phyloP scores from a whole-genome alignment of 2,797 vertebrate genomes.

The Rhinichthys osculus region DNA sequence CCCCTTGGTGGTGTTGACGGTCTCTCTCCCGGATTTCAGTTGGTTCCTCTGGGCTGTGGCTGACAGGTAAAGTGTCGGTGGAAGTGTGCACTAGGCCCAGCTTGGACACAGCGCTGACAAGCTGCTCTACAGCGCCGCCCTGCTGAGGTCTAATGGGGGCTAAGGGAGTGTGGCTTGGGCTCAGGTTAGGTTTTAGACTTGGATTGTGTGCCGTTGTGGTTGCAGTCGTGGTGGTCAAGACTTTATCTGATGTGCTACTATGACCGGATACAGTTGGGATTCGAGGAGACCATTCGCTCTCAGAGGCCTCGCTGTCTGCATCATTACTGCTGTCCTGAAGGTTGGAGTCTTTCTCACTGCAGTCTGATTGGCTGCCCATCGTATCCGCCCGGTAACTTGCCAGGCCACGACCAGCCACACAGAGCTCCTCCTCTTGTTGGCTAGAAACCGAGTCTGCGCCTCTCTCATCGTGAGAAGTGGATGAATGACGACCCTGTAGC shows the following conservation, averaged over 20 bases:
- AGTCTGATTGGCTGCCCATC: conserved; percentile 86
- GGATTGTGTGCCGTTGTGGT: conserved; percentile 10
- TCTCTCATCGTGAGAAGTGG: conserved; percentile 77
- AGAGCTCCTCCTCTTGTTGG: conserved; percentile 71
- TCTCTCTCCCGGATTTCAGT: conserved; percentile 65
- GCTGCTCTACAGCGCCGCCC: conserved; percentile 74
- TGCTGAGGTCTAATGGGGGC: conserved; percentile 63
- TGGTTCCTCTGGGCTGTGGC: conserved; percentile 69
- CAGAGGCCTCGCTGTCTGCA: conserved; percentile 95
- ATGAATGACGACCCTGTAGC: conserved; percentile 75
- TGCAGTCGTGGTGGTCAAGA: neutral
- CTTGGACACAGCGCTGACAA: conserved; percentile 83
- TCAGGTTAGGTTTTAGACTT: conserved; percentile 62
- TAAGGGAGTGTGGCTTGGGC: conserved; percentile 57
- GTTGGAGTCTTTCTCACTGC: conserved; percentile 87
- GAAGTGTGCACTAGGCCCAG: conserved; percentile 78
- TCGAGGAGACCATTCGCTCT: conserved; percentile 83
- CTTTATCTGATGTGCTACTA: conserved; percentile 58
- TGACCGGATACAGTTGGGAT: conserved; percentile 61
- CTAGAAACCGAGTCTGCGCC: conserved; percentile 72
- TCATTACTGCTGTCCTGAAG: conserved; percentile 91
- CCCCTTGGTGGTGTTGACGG: conserved; percentile 81
- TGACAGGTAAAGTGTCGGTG: conserved; percentile 65
- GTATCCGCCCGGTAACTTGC: conserved; percentile 69
- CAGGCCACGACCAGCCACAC: conserved; percentile 65